Evolutionary conservation across 53 echinoderm and acorn worm species (phyloP), one percentile per base, ranked within the genome.

Genomic region (Hippasteria phrygiana): DNA sequence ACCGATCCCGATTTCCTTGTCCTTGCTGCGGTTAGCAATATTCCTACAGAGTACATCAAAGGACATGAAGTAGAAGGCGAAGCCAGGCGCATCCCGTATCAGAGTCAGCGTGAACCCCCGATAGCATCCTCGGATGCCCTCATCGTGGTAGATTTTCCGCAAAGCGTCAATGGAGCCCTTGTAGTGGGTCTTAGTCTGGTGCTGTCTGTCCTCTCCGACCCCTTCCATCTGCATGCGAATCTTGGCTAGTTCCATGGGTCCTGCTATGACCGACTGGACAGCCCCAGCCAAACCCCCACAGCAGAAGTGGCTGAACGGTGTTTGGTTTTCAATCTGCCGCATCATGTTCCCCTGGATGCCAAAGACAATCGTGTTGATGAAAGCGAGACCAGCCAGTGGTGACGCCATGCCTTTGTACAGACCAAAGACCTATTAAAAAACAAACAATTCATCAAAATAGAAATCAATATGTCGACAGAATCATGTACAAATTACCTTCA

Each of bases 381-480:
- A 94, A 42, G 99, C 93, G 14, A 99, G 93, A 14, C 99, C 94
- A 24, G 91, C 73, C 26, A 99, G 93, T 1, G 99, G 99, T 1
- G 99, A 99, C 12, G 99, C 96, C 99, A 99, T 99, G 43, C 99
- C 99, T 59, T 99, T 99, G 91, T 91, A 99, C 10, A 99, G 73
- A 40, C 99, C 99, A 88, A 99, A 93, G 10, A 96, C 85, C 99
- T 99, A 88, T 38, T 38, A n/a, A 47, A 5, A 69, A 86, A 24
- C 48, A 62, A 14, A 62, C 62, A 20, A 22, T 62, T 20, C 7
- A 62, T 14, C 4, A 14, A 62, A 62, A 62, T 14, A 62, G 18
- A 62, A 62, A 14, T 14, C 62, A 62, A 62, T 62, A 20, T 62
- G 62, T 5, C n/a, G n/a, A n/a, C n/a, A n/a, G n/a, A n/a, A n/a